These are phyloP conservation scores for Hyposoter dolosus DNA, from an alignment of 2,888 invertebrate species.

Conservation along the genomic window DNA sequence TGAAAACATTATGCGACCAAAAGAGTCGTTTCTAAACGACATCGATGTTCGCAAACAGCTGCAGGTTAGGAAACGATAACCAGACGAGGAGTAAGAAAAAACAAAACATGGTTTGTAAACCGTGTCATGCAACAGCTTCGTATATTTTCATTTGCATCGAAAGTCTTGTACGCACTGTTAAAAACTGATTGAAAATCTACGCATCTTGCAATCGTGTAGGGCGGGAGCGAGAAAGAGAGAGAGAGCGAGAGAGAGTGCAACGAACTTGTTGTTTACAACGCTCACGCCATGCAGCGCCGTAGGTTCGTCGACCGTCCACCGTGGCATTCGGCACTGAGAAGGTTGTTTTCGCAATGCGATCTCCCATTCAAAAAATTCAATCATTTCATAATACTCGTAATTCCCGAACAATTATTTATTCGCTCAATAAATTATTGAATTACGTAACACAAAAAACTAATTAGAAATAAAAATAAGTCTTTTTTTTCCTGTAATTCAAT, in stretches of 20 bases:
- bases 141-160: not conserved
- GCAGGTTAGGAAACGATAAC: slow-evolving; percentile 3
- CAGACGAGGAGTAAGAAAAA: slow-evolving; percentile 5
- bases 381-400: not conserved
- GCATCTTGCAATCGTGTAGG: slow-evolving; percentile 39
- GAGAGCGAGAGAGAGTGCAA: slow-evolving; percentile 54
- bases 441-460: not conserved
- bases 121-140: slow-evolving; percentile 15
- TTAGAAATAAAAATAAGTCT: not conserved
- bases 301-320: slow-evolving; percentile 53
- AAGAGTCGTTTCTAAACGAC: not conserved
- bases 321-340: slow-evolving; percentile 38
- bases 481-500: not conserved
- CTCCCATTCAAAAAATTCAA: slow-evolving; percentile 24
- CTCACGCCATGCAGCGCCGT: slow-evolving; percentile 35
- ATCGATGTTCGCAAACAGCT: slow-evolving; percentile 19
- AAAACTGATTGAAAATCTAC: slow-evolving; percentile 20
- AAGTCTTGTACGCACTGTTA: slow-evolving; percentile 11
- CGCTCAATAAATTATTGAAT: not conserved
- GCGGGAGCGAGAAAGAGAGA: not conserved
- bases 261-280: slow-evolving; percentile 67
- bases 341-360: slow-evolving; percentile 26
- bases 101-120: slow-evolving; percentile 26
- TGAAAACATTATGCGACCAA: slow-evolving; percentile 4
- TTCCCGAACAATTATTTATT: not conserved